Conservation (phyloP, 2,113 vertebrate species). For the Capreolus pygargus region DNA sequence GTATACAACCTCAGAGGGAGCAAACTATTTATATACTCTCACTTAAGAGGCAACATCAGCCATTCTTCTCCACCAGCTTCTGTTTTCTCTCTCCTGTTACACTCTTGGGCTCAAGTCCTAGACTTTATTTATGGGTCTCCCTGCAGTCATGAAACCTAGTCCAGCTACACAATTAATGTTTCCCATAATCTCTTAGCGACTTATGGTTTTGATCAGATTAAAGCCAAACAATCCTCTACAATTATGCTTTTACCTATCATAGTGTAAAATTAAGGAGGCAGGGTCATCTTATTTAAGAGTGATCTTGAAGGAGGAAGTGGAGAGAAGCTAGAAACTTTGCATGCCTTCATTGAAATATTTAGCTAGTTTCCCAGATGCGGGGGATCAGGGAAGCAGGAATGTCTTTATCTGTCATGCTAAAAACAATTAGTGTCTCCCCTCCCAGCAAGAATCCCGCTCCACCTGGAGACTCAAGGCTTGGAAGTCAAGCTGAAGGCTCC, state of each 20-base stretch:
- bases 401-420: slow-evolving; percentile 79
- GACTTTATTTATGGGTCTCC: background rate
- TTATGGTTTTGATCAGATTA: background rate
- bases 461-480: slow-evolving; percentile 67
- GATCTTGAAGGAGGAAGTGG: slow-evolving; percentile 9
- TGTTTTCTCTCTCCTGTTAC: slow-evolving; percentile 24
- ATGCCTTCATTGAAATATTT: slow-evolving; percentile 71
- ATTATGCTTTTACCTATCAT: slow-evolving; percentile 7
- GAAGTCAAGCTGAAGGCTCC: slow-evolving; percentile 72
- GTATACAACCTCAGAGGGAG: background rate
- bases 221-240: background rate
- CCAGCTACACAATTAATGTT: background rate
- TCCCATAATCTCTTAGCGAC: background rate
- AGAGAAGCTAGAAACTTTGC: slow-evolving; percentile 19
- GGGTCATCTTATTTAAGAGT: slow-evolving; percentile 60
- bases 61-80: background rate
- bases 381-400: slow-evolving; percentile 66
- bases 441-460: slow-evolving; percentile 70
- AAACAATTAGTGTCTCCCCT: slow-evolving; percentile 81
- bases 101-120: background rate
- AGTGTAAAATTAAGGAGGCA: slow-evolving; percentile 64
- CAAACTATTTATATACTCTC: background rate
- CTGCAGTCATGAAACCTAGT: background rate
- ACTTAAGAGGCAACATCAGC: background rate
- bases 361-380: slow-evolving; percentile 69